A percentile compares a stretch with the other conserved stretches of the same genome.
Conservation (phyloP, 2,113 vertebrate genomes). For the Mus pahari region DNA sequence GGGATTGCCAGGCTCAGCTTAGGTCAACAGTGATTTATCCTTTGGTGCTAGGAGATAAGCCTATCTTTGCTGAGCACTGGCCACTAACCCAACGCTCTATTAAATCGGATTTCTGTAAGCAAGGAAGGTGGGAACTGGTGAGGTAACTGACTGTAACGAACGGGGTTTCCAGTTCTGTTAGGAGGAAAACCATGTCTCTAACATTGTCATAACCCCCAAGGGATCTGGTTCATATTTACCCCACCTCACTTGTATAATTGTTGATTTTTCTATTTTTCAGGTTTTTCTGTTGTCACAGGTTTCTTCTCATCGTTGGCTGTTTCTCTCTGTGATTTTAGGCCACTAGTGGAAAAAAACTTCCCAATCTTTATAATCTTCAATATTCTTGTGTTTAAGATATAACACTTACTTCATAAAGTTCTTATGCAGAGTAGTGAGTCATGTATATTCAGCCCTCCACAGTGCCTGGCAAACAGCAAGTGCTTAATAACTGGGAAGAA, state of each 20-base stretch:
- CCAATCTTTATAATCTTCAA: background rate
- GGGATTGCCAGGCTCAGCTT: slow-evolving; percentile 12
- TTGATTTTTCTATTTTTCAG: slow-evolving; percentile 16
- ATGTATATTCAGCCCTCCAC: background rate
- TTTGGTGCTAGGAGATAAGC: slow-evolving; percentile 1
- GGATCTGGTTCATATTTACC: background rate
- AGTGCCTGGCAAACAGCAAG: background rate
- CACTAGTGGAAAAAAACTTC: slow-evolving; percentile 1
- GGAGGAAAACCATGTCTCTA: slow-evolving; percentile 15
- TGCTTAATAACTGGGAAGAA: background rate
- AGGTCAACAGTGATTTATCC: background rate
- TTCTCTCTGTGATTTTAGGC: slow-evolving; percentile 12
- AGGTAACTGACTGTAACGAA: background rate
- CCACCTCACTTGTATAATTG: slow-evolving; percentile 1
- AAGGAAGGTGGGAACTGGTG: background rate
- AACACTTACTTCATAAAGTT: slow-evolving; percentile 15
- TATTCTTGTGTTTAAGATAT: slow-evolving; percentile 1
- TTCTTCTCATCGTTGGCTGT: background rate
- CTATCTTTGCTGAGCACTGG: background rate
- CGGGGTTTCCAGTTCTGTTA: background rate
- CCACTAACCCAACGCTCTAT: background rate
- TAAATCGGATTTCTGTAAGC: slow-evolving; percentile 44
- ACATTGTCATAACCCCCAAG: background rate
- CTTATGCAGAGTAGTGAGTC: slow-evolving; percentile 18
- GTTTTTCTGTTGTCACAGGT: background rate